Base-by-base conservation (phyloP, 2,888 invertebrate species). In the Margaritifera margaritifera region DNA sequence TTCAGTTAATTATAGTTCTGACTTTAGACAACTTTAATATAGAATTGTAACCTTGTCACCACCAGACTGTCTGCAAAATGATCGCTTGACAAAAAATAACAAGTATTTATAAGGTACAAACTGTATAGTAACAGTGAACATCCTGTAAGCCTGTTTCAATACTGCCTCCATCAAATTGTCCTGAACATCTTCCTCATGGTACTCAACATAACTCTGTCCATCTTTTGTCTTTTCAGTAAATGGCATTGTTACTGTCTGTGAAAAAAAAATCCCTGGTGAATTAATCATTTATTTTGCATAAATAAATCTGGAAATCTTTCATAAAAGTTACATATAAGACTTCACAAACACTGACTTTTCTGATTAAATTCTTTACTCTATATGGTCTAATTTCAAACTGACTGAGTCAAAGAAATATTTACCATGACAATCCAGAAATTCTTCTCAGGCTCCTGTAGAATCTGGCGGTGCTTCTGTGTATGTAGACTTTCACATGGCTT, bases 361-460 rank as follows among this genome's bases (percentile, higher is more conserved):
- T 59, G 2, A 8, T 15, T 59, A 6, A 24, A 59, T 15, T 24
- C 27, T 59, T 11, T 25, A 27, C 22, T 22, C 3, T 27, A 27
- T 15, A 20, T 5, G 0, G 8, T n/a, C 19, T 59, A 1, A 24
- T 25, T 59, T 59, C 59, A 59, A 24, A n/a, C 27, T 4, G 22
- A n/a, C 27, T 4, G 22, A 60, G 42, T 19, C 11, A 60, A 6
- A 18, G 6, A 57, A 22, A 22, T 24, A 56, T 59, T 75, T 78
- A 96, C 97, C 94, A 97, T 92, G 65, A 96, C 94, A 92, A 97
- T 94, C 96, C 97, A 98, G 89, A 93, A 96, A 79, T 94, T 93
- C 80, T 93, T 92, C 88, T 98, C 98, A 2, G 97, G 94, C 90
- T 97, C 94, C 89, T 93, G 94, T 89, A 96, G 96, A 66, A 96